phyloP scores from a whole-genome alignment of 2,113 vertebrate species.

The Zosterops borbonicus region DNA sequence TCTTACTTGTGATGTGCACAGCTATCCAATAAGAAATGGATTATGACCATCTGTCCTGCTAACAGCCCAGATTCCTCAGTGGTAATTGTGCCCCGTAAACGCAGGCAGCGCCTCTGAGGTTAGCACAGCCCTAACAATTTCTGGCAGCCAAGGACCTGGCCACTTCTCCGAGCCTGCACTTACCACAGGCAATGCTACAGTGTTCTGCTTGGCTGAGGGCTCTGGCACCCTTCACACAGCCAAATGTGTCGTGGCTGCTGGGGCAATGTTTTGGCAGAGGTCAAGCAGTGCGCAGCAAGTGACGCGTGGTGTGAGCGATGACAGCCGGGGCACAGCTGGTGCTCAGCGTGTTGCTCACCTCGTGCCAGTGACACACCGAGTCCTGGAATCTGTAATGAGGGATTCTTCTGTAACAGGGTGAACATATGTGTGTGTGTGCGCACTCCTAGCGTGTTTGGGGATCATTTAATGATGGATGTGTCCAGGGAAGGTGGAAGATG shows the following conservation, averaged over 20 bases:
- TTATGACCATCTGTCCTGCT: not conserved
- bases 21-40: not conserved
- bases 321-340: not conserved
- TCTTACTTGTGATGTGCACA: not conserved
- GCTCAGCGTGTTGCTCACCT: not conserved
- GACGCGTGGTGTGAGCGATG: not conserved
- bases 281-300: not conserved
- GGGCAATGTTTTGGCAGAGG: not conserved
- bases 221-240: not conserved
- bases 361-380: accelerated
- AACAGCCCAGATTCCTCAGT: not conserved
- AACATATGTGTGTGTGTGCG: not conserved
- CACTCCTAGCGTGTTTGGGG: not conserved
- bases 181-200: not conserved
- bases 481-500: not conserved
- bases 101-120: not conserved
- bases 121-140: not conserved
- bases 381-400: not conserved
- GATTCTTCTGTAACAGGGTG: not conserved
- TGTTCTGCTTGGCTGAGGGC: not conserved
- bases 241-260: not conserved
- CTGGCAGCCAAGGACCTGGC: not conserved
- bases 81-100: not conserved
- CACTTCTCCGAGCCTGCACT: not conserved
- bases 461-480: not conserved